Evolutionary conservation across 2,797 vertebrate genomes (phyloP).

Genomic region (Lacerta bilineata): DNA sequence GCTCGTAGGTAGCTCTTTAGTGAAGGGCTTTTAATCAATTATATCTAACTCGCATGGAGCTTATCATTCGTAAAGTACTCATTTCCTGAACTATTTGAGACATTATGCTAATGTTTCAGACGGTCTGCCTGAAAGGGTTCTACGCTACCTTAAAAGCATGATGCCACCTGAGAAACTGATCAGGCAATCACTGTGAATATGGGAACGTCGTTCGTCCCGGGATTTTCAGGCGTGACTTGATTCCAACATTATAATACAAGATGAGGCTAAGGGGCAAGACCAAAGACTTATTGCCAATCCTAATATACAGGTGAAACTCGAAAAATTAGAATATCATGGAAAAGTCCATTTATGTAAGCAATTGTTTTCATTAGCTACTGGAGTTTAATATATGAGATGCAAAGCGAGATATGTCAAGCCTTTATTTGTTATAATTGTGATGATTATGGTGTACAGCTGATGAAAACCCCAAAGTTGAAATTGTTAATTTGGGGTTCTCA

Average conservation of each 20-base stretch:
- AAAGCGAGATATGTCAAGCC: too few species aligned
- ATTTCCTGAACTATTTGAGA: slow-evolving; percentile 82
- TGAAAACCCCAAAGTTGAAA: too few species aligned
- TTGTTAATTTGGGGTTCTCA: too few species aligned
- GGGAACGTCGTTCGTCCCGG: slow-evolving; percentile 89
- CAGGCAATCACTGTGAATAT: slow-evolving; percentile 83
- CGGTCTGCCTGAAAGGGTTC: slow-evolving; percentile 81
- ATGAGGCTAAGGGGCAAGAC: slow-evolving; percentile 56
- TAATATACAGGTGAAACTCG: slow-evolving; percentile 23
- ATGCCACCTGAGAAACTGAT: slow-evolving; percentile 83
- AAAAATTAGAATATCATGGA: too few species aligned
- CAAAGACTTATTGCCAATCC: slow-evolving; percentile 60
- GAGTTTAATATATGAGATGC: too few species aligned
- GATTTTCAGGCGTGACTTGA: slow-evolving; percentile 86
- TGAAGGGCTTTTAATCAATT: slow-evolving; percentile 83
- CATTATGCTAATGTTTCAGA: slow-evolving; percentile 79
- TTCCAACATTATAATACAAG: slow-evolving; percentile 77
- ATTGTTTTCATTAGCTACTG: too few species aligned
- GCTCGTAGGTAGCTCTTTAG: slow-evolving; percentile 68
- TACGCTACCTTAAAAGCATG: slow-evolving; percentile 75
- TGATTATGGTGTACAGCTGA: too few species aligned
- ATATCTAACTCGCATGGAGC: slow-evolving; percentile 83
- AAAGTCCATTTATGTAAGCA: too few species aligned
- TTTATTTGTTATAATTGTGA: too few species aligned
- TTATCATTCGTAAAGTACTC: slow-evolving; percentile 85